Conservation (phyloP, 2,888 invertebrate species). For the Ormyrus labotus region DNA sequence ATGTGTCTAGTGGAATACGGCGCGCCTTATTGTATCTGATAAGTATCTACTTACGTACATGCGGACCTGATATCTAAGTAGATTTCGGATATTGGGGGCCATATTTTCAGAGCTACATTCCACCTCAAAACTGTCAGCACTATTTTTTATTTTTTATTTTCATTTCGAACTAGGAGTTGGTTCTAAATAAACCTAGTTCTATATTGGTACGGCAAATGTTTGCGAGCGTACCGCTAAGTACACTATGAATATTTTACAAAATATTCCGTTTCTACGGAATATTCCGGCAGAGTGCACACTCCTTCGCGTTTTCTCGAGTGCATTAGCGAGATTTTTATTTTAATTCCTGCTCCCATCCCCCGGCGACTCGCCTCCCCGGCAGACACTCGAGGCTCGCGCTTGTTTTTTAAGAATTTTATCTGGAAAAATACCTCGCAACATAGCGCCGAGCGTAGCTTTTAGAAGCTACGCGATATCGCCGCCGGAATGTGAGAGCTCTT, state of each 20-base stretch:
- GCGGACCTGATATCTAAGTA: no score
- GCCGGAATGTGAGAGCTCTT: background rate
- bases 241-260: background rate
- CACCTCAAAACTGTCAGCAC: no score
- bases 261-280: background rate
- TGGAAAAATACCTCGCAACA: slow-evolving; percentile 8
- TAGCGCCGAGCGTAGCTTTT: background rate
- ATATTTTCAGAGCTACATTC: no score
- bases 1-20: no score
- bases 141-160: no score
- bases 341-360: background rate
- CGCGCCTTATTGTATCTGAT: no score
- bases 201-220: no score
- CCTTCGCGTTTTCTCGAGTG: background rate
- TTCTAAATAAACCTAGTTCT: no score
- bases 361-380: background rate
- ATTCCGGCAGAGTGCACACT: background rate
- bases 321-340: background rate
- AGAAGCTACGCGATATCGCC: background rate
- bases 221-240: no score
- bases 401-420: slow-evolving; percentile 36
- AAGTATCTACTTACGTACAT: no score
- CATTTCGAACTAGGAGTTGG: no score
- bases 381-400: background rate
- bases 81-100: no score